phyloP scores from a whole-genome alignment of 1,140 invertebrate genomes.

The Eumaeus atala region DNA sequence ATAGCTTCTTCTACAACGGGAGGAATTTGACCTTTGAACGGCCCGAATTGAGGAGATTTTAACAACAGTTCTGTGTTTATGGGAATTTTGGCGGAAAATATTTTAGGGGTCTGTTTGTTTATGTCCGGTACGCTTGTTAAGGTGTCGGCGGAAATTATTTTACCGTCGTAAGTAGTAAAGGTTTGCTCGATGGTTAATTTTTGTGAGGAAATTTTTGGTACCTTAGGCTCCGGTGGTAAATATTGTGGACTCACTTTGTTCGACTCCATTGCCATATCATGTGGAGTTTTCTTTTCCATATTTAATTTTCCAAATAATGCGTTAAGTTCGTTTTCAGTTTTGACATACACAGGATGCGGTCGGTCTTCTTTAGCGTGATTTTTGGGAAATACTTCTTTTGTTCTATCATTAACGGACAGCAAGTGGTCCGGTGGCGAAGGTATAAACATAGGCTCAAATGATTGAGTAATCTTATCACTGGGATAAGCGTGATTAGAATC shows the following conservation, averaged over 20 bases:
- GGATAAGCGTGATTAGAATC: slow-evolving; percentile 60
- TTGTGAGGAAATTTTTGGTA: slow-evolving; percentile 59
- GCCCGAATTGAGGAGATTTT: slow-evolving; percentile 81
- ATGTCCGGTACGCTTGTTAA: slow-evolving; percentile 76
- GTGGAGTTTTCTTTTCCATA: slow-evolving; percentile 52
- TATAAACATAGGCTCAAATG: slow-evolving; percentile 84
- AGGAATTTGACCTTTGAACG: slow-evolving; percentile 82
- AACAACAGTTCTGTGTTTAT: slow-evolving; percentile 76
- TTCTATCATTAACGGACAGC: slow-evolving; percentile 57
- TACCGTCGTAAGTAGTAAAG: slow-evolving; percentile 83
- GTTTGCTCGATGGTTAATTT: slow-evolving; percentile 68
- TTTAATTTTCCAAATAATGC: slow-evolving; percentile 55
- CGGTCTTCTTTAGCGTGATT: slow-evolving; percentile 66
- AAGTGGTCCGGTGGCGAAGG: slow-evolving; percentile 78
- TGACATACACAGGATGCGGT: slow-evolving; percentile 63
- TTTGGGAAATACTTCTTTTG: slow-evolving; percentile 57
- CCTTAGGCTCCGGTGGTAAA: slow-evolving; percentile 76
- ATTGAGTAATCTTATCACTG: slow-evolving; percentile 73
- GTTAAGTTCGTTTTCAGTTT: slow-evolving; percentile 51
- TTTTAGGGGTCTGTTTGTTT: slow-evolving; percentile 48
- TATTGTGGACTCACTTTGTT: slow-evolving; percentile 81
- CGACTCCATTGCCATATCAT: slow-evolving; percentile 79
- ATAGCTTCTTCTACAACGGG: slow-evolving; percentile 49
- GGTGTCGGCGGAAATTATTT: slow-evolving; percentile 78
- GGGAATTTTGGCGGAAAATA: slow-evolving; percentile 74